Base-by-base conservation (phyloP, 2,888 invertebrate species). In the Ennomos erosarius region DNA sequence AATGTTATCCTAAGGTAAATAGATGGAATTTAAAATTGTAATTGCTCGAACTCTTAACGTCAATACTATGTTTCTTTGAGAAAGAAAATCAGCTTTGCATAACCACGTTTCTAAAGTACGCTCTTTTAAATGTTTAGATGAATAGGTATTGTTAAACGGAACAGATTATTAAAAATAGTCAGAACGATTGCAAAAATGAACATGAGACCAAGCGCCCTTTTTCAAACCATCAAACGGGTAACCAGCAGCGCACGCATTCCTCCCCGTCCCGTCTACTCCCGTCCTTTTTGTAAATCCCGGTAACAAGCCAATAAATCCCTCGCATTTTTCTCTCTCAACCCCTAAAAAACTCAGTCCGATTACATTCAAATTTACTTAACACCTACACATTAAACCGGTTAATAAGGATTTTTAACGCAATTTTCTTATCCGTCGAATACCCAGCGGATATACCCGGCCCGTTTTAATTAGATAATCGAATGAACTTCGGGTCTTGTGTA, bases 281-380 rank as follows among this genome's bases (percentile, higher is more conserved):
- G 80, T 78, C 83, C 82, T 85, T 88, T 89, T 90, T 89, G 90
- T 81, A 88, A 92, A 91, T 86, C 88, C 85, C 84, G 82, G 88
- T 87, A 92, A 93, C 92, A 92, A 92, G 92, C 92, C 92, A 92
- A 92, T 93, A 92, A 90, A 91, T 89, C 90, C 90, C 74, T 81
- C 83, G 82, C 88, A 86, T 92, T 92, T 90, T 90, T 90, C 81
- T 75, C 79, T 74, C 74, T 74, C 81, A 79, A 72, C 79, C 79
- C 76, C 79, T 55, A 60, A 87, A 89, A 92, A 88, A 89, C 85
- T 91, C 87, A 87, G 79, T 81, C 78, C 85, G 90, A 92, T 92
- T 91, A 92, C 91, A 90, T 82, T 78, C 87, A 91, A 92, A 93
- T 93, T 92, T 92, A 93, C 92, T 93, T 92, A 92, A 90, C 92